Conservation (phyloP, 2,113 vertebrate genomes). For the Leptodactylus fuscus region DNA sequence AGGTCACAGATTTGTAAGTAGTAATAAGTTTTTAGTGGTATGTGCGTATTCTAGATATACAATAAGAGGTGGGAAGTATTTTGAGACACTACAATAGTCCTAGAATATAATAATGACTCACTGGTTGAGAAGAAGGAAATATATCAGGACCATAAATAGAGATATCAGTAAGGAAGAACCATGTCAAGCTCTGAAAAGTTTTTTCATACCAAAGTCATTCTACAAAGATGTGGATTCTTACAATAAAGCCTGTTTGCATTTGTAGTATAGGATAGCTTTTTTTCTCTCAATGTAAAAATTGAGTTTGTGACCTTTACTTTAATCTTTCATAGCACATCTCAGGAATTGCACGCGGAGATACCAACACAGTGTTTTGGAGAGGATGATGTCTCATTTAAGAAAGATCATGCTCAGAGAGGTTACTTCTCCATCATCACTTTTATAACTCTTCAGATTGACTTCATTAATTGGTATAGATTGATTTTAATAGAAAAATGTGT, state of each 20-base stretch:
- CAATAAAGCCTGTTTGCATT: conserved; percentile 56
- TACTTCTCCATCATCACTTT: conserved; percentile 6
- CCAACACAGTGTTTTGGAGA: conserved; percentile 2
- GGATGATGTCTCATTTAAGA: conserved; percentile 50
- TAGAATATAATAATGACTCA: not conserved
- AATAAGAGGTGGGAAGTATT: too few species aligned
- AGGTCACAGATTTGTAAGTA: too few species aligned
- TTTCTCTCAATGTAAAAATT: conserved; percentile 38
- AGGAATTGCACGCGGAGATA: conserved; percentile 44
- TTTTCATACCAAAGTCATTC: conserved; percentile 25
- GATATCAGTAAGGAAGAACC: not conserved
- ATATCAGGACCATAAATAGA: not conserved
- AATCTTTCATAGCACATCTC: conserved; percentile 50
- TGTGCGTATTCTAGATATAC: too few species aligned
- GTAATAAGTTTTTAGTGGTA: too few species aligned
- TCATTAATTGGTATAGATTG: not conserved
- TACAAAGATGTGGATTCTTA: conserved; percentile 9
- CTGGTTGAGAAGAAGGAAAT: not conserved
- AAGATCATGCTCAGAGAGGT: conserved; percentile 3
- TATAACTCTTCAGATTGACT: not conserved
- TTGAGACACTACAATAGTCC: not conserved
- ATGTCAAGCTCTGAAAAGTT: conserved; percentile 1
- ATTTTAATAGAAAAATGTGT: not conserved
- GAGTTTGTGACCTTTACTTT: conserved; percentile 59
- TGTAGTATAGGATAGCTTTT: conserved; percentile 10